A percentile compares a stretch with the other conserved stretches of the same genome.
Conservation (phyloP, 64 coral and sea anemone species). For the Dendrophyllia cribrosa region DNA sequence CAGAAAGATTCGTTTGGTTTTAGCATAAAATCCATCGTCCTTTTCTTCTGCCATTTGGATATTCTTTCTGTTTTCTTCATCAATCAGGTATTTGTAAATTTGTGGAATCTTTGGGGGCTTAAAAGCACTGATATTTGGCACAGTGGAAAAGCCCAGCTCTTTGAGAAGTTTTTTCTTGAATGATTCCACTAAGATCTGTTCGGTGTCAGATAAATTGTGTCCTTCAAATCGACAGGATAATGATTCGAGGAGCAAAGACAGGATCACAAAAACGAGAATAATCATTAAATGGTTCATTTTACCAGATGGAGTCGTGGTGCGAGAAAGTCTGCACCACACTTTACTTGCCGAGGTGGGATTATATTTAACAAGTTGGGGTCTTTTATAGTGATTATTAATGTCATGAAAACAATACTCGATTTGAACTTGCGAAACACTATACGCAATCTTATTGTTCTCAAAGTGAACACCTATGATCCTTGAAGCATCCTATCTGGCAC, state of each 20-base stretch:
- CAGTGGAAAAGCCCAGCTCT: constrained; percentile 16
- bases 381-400: not conserved
- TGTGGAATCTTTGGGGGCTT: not conserved
- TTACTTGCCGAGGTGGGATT: not conserved
- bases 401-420: not conserved
- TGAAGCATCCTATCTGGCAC: not conserved
- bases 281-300: constrained; percentile 34
- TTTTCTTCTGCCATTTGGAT: not conserved
- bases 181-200: not conserved
- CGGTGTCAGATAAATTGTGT: not conserved
- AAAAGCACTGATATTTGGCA: not conserved
- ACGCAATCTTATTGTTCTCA: not conserved
- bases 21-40: not conserved
- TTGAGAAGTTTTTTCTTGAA: constrained; percentile 44
- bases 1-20: not conserved
- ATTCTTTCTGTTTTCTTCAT: not conserved
- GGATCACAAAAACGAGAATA: not conserved
- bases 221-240: not conserved
- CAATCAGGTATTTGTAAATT: constrained; percentile 1
- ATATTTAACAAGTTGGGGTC: not conserved
- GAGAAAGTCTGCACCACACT: not conserved
- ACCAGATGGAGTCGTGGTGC: not conserved
- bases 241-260: not conserved
- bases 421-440: constrained; percentile 7
- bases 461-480: not conserved